Evolutionary conservation across 2,113 vertebrate species (phyloP), one percentile per base, ranked within the genome.

Genomic region (Hydropotes inermis): DNA sequence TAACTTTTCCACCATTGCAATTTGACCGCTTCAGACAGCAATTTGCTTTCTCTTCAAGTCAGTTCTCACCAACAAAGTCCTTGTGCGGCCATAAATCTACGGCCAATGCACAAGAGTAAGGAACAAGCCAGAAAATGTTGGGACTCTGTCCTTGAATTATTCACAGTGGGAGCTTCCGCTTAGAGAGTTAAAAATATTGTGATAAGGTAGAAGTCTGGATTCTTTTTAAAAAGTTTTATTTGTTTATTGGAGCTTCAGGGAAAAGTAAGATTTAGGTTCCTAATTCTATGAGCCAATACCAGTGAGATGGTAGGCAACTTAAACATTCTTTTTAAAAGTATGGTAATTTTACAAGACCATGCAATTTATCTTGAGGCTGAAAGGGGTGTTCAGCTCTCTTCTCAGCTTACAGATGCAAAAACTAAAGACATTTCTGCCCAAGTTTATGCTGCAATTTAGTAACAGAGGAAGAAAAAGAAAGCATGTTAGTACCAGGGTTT

Each of bases 101-200:
- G 4, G 33, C 23, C 1, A 0, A 1, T 0, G 8, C 2, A 1
- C 19, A 27, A 17, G 60, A 17, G 0, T 14, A 16, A 61, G 23
- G 47, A 9, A 58, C 19, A 30, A 36, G 60, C 36, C 87, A 87
- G 87, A 57, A 36, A 87, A 28, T 3, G 13, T 1, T 27, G 11
- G 11, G 17, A 5, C 33, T 27, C 33, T 0, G 2, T 17, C n/a
- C 61, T 36, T 58, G 81, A 16, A 16, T 6, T 55, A 74, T 85
- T 86, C 89, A 78, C 30, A 12, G 7, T 81, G 21, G 74, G 70
- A 43, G 7, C 30, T 64, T 79, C 47, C 1, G 1, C 54, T 7
- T 9, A 14, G 30, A 27, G 23, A n/a, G 33, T 83, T 78, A 21
- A 60, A 85, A 61, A 52, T 4, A 61, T 0, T 28, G 36, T 5